These are phyloP conservation scores for Agrotis ipsilon DNA, from an alignment of 2,888 invertebrate species.

Conservation along the genomic window DNA sequence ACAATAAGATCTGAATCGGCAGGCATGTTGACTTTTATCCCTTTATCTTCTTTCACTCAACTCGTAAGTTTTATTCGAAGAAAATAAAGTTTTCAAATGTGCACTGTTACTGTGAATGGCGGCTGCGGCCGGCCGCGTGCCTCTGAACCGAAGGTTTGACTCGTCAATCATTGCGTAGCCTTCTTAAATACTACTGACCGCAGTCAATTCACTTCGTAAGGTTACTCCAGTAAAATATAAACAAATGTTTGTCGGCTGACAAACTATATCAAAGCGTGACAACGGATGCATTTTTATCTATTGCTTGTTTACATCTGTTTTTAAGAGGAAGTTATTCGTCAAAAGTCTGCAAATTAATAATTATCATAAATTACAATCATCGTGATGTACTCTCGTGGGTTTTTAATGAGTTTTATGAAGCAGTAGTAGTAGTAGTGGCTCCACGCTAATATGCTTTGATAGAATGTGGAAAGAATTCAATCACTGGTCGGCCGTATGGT, in stretches of 20 bases:
- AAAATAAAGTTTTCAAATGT: constrained; percentile 72
- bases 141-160: constrained; percentile 81
- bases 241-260: constrained; percentile 57
- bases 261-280: constrained; percentile 23
- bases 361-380: not conserved
- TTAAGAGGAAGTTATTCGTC: not conserved
- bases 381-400: not conserved
- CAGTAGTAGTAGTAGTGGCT: constrained; percentile 12
- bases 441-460: constrained; percentile 40
- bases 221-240: constrained; percentile 75
- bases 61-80: constrained; percentile 62
- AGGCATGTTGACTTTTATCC: constrained; percentile 78
- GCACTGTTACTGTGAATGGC: constrained; percentile 65
- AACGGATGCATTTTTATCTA: constrained; percentile 20
- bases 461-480: constrained; percentile 34
- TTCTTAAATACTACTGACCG: constrained; percentile 87
- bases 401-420: constrained; percentile 13
- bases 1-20: constrained; percentile 87
- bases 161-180: constrained; percentile 78
- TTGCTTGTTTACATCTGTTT: not conserved
- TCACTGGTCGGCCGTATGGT: not conserved
- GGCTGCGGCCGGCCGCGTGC: constrained; percentile 82
- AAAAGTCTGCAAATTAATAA: not conserved
- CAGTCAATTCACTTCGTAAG: constrained; percentile 86
- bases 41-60: constrained; percentile 69